phyloP scores from a whole-genome alignment of 2,113 vertebrate genomes.

The Periophthalmodon schlosseri region DNA sequence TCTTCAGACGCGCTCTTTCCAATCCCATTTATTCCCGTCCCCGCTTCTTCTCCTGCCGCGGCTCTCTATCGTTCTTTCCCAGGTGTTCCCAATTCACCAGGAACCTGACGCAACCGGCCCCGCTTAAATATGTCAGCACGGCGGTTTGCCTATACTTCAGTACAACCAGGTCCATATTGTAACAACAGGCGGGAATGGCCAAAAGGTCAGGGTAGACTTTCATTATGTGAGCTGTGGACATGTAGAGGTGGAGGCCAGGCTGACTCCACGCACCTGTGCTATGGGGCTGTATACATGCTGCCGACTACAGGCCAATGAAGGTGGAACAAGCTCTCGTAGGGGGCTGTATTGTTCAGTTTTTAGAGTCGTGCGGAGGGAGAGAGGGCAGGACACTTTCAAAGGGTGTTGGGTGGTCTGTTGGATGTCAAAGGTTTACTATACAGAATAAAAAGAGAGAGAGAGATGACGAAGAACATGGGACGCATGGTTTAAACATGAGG shows the following conservation, averaged over 20 bases:
- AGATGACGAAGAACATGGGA: neutral
- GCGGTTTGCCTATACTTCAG: neutral
- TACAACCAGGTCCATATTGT: conserved; percentile 1
- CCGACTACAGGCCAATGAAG: conserved; percentile 28
- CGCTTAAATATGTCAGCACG: neutral
- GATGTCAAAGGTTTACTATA: neutral
- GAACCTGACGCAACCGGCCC: neutral
- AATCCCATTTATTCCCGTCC: neutral
- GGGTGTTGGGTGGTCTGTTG: conserved; percentile 20
- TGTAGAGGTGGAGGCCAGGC: conserved; percentile 13
- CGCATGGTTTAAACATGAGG: neutral
- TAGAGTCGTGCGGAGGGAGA: conserved; percentile 27
- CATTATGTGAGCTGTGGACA: conserved; percentile 15
- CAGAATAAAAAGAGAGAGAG: neutral
- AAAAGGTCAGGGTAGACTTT: conserved; percentile 23
- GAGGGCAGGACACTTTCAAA: conserved; percentile 2
- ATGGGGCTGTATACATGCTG: conserved; percentile 9
- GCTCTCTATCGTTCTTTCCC: neutral
- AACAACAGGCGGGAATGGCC: neutral
- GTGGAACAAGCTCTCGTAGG: conserved; percentile 45
- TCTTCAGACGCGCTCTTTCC: neutral
- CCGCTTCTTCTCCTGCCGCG: neutral
- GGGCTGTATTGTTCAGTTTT: conserved; percentile 46
- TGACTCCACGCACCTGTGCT: conserved; percentile 3
- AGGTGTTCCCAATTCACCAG: neutral